These are phyloP conservation scores for Crocallis elinguaria DNA, from an alignment of 2,888 invertebrate species.

Conservation along the genomic window DNA sequence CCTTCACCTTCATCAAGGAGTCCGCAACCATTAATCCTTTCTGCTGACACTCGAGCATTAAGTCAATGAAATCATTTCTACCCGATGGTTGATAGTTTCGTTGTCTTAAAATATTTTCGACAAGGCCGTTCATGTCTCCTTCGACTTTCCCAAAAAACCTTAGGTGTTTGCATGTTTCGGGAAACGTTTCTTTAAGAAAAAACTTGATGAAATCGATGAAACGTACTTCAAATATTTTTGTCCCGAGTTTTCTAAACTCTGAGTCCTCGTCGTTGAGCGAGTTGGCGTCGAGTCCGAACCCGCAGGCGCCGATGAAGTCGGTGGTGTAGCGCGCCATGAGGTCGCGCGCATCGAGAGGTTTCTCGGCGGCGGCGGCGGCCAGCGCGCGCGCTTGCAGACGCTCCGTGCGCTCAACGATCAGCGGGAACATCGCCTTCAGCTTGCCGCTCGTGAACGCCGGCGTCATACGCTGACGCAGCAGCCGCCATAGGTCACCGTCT, in stretches of 20 bases:
- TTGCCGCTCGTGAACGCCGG: constrained; percentile 64
- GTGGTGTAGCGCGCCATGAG: constrained; percentile 70
- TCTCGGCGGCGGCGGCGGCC: constrained; percentile 38
- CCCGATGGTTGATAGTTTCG: constrained; percentile 55
- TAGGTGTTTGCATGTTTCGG: constrained; percentile 47
- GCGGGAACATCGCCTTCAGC: constrained; percentile 64
- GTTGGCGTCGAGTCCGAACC: constrained; percentile 64
- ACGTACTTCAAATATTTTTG: constrained; percentile 47
- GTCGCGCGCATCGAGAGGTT: constrained; percentile 58
- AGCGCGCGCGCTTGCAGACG: constrained; percentile 48
- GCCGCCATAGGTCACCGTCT: constrained; percentile 63
- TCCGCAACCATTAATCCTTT: constrained; percentile 51
- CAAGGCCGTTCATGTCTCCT: constrained; percentile 47
- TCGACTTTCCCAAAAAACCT: constrained; percentile 56
- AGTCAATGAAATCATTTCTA: constrained; percentile 62
- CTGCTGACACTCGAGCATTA: constrained; percentile 54
- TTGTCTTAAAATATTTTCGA: constrained; percentile 47
- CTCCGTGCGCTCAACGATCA: constrained; percentile 62
- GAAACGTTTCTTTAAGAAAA: constrained; percentile 57
- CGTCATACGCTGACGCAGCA: constrained; percentile 64
- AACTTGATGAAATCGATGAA: constrained; percentile 42
- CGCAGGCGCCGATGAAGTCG: constrained; percentile 68
- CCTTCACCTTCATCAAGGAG: constrained; percentile 48
- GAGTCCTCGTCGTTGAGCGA: constrained; percentile 60
- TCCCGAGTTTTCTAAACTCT: constrained; percentile 57